phyloP scores from a whole-genome alignment of 2,888 invertebrate genomes.

The Leucania comma region DNA sequence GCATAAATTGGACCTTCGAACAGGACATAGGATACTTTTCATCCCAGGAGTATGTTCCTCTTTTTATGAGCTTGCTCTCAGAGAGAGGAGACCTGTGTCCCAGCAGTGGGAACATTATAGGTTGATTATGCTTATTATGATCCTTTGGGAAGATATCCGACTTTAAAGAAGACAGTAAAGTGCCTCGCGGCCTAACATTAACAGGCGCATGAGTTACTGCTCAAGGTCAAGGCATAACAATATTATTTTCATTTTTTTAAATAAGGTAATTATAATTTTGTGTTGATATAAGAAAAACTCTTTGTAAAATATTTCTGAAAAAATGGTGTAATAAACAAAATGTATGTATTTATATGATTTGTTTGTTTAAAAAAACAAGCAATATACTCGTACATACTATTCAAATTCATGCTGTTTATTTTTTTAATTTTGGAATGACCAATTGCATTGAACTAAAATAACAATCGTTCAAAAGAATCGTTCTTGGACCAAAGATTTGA shows the following conservation, averaged over 20 bases:
- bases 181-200: not conserved
- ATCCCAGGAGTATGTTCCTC: not conserved
- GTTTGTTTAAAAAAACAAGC: too few species aligned
- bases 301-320: too few species aligned
- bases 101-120: not conserved
- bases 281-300: too few species aligned
- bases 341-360: too few species aligned
- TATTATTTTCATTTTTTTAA: too few species aligned
- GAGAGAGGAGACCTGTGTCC: not conserved
- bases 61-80: not conserved
- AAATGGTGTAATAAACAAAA: too few species aligned
- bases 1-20: not conserved
- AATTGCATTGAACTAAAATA: not conserved
- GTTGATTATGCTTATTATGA: not conserved
- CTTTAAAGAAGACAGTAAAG: not conserved
- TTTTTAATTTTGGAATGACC: too few species aligned
- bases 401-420: too few species aligned
- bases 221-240: too few species aligned
- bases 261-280: too few species aligned
- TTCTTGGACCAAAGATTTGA: not conserved
- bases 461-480: not conserved
- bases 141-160: not conserved
- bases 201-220: not conserved
- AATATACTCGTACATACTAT: too few species aligned
- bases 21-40: not conserved